Conservation (phyloP, 2,113 vertebrate species). For the Entomyzon cyanotis region DNA sequence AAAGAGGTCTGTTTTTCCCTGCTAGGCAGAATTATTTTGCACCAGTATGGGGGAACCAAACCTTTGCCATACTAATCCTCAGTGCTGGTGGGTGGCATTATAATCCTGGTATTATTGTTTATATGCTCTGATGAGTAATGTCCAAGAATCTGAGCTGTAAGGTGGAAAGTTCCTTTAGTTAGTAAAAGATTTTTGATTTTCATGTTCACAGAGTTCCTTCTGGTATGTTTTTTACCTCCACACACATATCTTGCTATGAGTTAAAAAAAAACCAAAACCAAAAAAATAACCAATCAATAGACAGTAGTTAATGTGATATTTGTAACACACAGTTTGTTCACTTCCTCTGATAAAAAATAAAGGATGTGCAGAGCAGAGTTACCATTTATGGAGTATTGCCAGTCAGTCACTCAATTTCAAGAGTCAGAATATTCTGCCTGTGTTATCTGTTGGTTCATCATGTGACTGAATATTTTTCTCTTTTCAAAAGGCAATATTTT, state of each 20-base stretch:
- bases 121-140: not conserved
- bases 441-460: not conserved
- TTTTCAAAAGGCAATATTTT: slow-evolving; percentile 10
- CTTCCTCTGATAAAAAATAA: not conserved
- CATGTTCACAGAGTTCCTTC: not conserved
- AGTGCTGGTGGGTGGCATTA: not conserved
- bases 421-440: not conserved
- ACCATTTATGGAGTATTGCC: not conserved
- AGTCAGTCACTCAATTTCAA: not conserved
- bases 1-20: slow-evolving; percentile 3
- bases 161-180: not conserved
- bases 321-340: not conserved
- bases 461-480: not conserved
- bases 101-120: not conserved
- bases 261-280: not conserved
- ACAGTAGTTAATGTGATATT: not conserved
- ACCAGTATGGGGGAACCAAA: not conserved
- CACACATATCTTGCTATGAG: not conserved
- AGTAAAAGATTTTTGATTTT: not conserved
- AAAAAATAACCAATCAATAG: not conserved
- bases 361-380: not conserved
- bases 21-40: slow-evolving; percentile 49
- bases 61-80: slow-evolving; percentile 15
- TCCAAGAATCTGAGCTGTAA: not conserved
- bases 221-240: not conserved